Conservation (phyloP, 2,888 invertebrate species). For the Pollenia griseotomentosa region DNA sequence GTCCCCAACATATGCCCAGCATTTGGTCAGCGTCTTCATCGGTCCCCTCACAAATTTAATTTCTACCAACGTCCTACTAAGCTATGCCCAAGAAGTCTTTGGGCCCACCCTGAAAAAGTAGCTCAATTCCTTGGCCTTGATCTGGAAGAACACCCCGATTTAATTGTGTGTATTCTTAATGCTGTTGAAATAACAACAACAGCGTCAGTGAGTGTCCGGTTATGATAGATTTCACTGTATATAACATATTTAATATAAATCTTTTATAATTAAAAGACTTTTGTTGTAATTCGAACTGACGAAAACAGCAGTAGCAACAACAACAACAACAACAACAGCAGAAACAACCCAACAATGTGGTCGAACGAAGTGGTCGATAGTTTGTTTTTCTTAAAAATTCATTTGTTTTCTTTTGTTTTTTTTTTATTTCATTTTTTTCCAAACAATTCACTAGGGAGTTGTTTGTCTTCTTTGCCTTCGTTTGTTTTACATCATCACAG, state of each 20-base stretch:
- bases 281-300: constrained; percentile 16
- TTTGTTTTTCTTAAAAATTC: constrained; percentile 35
- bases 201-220: no score
- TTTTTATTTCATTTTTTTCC: background rate
- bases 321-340: constrained; percentile 1
- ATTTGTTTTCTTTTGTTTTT: constrained; percentile 36
- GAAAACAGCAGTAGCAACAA: background rate
- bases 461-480: constrained; percentile 44
- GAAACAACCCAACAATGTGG: constrained; percentile 27
- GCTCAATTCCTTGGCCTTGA: no score
- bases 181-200: no score
- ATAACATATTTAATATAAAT: constrained; percentile 1
- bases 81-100: no score
- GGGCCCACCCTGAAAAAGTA: no score
- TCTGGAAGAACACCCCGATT: no score
- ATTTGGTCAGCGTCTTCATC: no score
- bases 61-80: rapidly evolving
- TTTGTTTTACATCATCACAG: constrained; percentile 33
- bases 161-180: no score
- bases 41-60: no score
- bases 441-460: constrained; percentile 48
- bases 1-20: no score
- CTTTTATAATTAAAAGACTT: constrained; percentile 25
- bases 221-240: no score
- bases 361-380: constrained; percentile 30